Percentiles rank a stretch among this genome's conserved stretches.
Conservation (phyloP, 2,113 vertebrate genomes). For the Myotis lucifugus region DNA sequence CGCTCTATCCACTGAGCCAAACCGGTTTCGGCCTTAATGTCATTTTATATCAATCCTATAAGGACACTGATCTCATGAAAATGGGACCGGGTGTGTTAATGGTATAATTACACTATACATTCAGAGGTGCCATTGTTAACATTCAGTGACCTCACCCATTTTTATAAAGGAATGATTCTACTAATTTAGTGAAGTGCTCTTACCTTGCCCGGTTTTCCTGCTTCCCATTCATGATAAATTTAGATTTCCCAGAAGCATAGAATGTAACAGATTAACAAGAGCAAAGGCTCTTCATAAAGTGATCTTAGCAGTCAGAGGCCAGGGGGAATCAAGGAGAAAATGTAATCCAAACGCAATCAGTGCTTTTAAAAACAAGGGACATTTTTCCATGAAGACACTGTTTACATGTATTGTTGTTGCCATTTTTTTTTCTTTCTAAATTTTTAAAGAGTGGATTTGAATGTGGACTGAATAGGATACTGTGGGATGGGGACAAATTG, state of each 20-base stretch:
- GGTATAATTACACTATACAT: background rate
- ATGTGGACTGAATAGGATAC: background rate
- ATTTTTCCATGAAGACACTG: background rate
- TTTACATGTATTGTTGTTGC: background rate
- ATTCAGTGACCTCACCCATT: background rate
- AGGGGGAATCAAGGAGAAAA: background rate
- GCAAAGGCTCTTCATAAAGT: background rate
- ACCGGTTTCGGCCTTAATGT: too few species aligned
- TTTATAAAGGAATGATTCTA: background rate
- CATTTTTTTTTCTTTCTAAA: background rate
- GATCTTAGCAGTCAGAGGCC: background rate
- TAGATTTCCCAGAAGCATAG: background rate
- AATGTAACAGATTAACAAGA: background rate
- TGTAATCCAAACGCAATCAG: background rate
- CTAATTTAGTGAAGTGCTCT: constrained; percentile 42
- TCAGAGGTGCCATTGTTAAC: background rate
- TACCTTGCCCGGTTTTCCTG: constrained; percentile 39
- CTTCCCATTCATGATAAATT: background rate
- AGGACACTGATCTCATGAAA: background rate
- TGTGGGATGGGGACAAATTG: background rate
- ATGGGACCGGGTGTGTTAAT: background rate
- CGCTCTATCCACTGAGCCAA: too few species aligned
- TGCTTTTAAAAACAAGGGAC: background rate
- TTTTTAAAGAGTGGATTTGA: background rate
- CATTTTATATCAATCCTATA: background rate